Conservation (phyloP, 2,113 vertebrate genomes). For the Spea multiplicata region DNA sequence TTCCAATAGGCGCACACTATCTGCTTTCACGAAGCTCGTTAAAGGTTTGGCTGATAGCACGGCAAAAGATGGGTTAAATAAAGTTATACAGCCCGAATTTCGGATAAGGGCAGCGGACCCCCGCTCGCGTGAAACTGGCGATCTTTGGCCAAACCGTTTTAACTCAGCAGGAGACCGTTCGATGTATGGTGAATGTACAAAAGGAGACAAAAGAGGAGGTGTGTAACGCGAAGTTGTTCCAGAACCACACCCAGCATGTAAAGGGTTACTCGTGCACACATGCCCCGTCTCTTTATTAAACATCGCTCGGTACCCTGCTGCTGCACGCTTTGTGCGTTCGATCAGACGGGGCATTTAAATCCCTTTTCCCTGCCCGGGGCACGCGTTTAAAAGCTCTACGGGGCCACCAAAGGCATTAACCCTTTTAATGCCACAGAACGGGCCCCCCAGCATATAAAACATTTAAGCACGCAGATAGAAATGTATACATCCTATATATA, state of each 20-base stretch:
- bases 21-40: too few relatives aligned
- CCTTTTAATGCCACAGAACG: neutral
- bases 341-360: conserved; percentile 3
- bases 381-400: neutral
- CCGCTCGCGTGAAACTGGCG: too few relatives aligned
- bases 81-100: too few relatives aligned
- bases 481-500: too few relatives aligned
- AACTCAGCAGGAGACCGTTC: too few relatives aligned
- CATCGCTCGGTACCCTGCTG: neutral
- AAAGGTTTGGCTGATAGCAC: too few relatives aligned
- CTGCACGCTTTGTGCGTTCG: too few relatives aligned
- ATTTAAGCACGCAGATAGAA: neutral
- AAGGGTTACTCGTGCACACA: neutral
- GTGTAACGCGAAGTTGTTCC: neutral
- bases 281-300: neutral
- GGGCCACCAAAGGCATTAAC: neutral
- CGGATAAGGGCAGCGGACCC: too few relatives aligned
- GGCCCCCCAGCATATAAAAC: neutral
- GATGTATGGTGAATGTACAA: too few relatives aligned
- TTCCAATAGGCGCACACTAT: too few relatives aligned
- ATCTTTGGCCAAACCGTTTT: too few relatives aligned
- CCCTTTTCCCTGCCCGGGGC: neutral
- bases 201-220: neutral
- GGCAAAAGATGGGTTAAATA: too few relatives aligned
- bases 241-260: neutral